Conservation (phyloP, 2,888 invertebrate genomes). For the Ichneumoninae sp. region DNA sequence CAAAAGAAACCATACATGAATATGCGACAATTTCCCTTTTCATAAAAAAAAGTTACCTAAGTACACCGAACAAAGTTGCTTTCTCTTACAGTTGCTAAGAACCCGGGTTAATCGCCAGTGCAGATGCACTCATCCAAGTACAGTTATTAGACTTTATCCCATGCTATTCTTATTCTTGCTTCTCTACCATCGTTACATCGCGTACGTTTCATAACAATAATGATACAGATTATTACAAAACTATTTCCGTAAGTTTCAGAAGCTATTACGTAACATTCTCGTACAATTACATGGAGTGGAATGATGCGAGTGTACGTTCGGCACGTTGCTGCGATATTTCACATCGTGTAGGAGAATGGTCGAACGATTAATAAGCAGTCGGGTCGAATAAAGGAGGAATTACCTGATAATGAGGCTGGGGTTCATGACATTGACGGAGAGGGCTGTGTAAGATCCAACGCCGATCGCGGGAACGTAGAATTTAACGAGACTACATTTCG, state of each 20-base stretch:
- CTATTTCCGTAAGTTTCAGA: neutral
- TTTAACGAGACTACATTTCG: constrained; percentile 89
- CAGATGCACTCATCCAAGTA: neutral
- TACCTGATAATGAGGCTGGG: constrained; percentile 91
- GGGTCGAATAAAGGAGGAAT: constrained; percentile 43
- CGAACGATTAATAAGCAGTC: neutral
- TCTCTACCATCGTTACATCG: neutral
- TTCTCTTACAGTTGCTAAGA: neutral
- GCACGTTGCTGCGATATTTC: neutral
- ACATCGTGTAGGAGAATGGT: neutral
- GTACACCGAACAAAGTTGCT: neutral
- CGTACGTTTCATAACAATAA: neutral
- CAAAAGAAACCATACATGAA: too few species aligned
- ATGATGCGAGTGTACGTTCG: neutral
- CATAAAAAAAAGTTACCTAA: neutral
- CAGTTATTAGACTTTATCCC: neutral
- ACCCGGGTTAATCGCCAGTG: neutral
- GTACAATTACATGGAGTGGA: constrained; percentile 5
- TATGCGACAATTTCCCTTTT: too few species aligned
- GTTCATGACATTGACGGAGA: constrained; percentile 94
- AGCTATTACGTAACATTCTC: constrained; percentile 50
- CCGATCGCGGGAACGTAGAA: constrained; percentile 92
- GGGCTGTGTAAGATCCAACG: constrained; percentile 90
- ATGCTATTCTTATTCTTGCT: neutral
- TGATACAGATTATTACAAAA: neutral